phyloP scores from a whole-genome alignment of 2,113 vertebrate species.

The Callipepla californica region DNA sequence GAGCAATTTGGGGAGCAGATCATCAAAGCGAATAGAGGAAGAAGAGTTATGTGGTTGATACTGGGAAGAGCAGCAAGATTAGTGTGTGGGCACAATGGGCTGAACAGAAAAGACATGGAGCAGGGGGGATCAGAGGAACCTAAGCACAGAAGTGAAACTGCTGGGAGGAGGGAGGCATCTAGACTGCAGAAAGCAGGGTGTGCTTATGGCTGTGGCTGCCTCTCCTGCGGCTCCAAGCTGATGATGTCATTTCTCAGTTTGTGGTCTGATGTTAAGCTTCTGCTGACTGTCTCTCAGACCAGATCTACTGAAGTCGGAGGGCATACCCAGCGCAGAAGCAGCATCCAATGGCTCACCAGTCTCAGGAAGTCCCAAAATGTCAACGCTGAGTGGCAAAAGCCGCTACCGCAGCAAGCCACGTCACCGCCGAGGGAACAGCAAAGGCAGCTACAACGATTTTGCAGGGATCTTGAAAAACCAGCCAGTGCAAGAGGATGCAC shows the following conservation, averaged over 20 bases:
- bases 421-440: constrained; percentile 94
- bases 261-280: background rate
- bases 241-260: background rate
- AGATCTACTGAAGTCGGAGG: constrained; percentile 92
- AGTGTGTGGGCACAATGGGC: background rate
- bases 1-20: constrained; percentile 16
- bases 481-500: constrained; percentile 72
- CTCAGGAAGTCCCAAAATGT: constrained; percentile 93
- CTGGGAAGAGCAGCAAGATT: background rate
- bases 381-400: constrained; percentile 87
- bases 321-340: constrained; percentile 88
- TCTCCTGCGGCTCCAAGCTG: background rate
- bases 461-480: constrained; percentile 84
- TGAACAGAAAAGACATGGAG: background rate
- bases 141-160: background rate
- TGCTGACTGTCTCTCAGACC: constrained; percentile 80
- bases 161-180: background rate
- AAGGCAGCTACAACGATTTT: constrained; percentile 94
- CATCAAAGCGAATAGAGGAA: background rate
- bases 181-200: background rate
- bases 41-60: background rate
- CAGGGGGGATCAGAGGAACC: background rate
- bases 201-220: background rate
- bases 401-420: constrained; percentile 95
- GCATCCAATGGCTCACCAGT: constrained; percentile 86